A percentile compares a stretch with the other conserved stretches of the same genome.
These are phyloP conservation scores for Lamprologus sp. DNA, from an alignment of 2,113 vertebrate genomes.

Conservation along the genomic window DNA sequence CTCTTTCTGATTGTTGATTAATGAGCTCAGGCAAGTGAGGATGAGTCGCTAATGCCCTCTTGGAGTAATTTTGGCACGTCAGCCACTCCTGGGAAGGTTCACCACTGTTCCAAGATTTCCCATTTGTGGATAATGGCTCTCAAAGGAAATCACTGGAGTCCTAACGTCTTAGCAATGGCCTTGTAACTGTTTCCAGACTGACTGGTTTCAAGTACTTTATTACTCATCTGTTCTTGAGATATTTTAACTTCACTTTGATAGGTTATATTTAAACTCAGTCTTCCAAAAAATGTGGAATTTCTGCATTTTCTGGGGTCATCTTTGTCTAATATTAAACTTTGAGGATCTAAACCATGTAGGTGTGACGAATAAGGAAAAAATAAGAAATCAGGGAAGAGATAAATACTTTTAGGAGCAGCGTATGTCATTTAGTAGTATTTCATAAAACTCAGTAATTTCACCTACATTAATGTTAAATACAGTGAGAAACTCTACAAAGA, in stretches of 20 bases:
- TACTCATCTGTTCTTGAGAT: background rate
- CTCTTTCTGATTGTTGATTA: background rate
- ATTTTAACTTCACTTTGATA: background rate
- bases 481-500: background rate
- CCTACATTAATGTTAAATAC: background rate
- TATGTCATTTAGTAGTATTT: background rate
- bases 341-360: background rate
- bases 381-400: background rate
- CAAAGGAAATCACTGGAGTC: background rate
- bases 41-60: background rate
- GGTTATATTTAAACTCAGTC: background rate
- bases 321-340: background rate
- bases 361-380: background rate
- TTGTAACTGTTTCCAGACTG: background rate
- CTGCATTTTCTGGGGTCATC: background rate
- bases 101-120: background rate
- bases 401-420: background rate
- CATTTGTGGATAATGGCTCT: background rate
- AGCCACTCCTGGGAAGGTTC: background rate
- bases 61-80: background rate
- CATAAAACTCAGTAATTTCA: background rate
- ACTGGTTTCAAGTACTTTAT: background rate
- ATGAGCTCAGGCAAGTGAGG: background rate
- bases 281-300: background rate
- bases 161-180: background rate